These are phyloP conservation scores for Acrocyrtus sp. DNA, from an alignment of 2,888 invertebrate genomes.

Conservation along the genomic window DNA sequence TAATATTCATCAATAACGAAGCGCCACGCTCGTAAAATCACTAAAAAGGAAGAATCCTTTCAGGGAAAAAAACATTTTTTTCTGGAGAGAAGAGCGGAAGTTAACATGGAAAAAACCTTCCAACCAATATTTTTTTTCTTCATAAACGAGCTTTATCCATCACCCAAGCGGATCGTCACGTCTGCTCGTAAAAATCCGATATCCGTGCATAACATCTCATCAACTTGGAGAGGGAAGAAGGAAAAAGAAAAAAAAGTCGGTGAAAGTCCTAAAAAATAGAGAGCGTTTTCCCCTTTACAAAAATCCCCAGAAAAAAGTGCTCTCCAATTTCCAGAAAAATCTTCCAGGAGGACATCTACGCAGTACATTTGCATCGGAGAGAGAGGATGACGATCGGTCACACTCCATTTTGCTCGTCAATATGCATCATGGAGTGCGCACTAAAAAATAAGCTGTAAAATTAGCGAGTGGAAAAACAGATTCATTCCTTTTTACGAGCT, in stretches of 20 bases:
- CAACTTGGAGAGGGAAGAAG: neutral
- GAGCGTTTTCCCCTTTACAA: neutral
- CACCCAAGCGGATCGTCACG: conserved; percentile 10
- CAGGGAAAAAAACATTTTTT: neutral
- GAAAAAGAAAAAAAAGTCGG: neutral
- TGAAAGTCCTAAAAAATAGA: neutral
- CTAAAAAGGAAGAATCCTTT: neutral
- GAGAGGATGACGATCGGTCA: too few relatives aligned
- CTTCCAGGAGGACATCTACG: too few relatives aligned
- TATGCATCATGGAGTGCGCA: too few relatives aligned
- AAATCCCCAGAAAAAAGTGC: neutral
- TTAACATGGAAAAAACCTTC: too few relatives aligned
- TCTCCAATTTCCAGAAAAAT: neutral
- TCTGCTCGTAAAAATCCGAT: neutral
- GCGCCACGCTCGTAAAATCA: neutral
- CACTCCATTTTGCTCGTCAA: too few relatives aligned
- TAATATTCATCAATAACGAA: neutral
- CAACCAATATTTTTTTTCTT: neutral
- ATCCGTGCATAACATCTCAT: neutral
- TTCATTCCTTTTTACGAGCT: too few relatives aligned
- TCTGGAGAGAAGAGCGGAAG: too few relatives aligned
- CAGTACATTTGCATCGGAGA: too few relatives aligned
- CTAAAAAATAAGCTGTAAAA: too few relatives aligned
- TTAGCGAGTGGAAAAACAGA: too few relatives aligned
- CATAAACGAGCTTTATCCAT: conserved; percentile 10